These are phyloP conservation scores for Beaufortia kweichowensis DNA, from an alignment of 2,113 vertebrate genomes.

Conservation along the genomic window DNA sequence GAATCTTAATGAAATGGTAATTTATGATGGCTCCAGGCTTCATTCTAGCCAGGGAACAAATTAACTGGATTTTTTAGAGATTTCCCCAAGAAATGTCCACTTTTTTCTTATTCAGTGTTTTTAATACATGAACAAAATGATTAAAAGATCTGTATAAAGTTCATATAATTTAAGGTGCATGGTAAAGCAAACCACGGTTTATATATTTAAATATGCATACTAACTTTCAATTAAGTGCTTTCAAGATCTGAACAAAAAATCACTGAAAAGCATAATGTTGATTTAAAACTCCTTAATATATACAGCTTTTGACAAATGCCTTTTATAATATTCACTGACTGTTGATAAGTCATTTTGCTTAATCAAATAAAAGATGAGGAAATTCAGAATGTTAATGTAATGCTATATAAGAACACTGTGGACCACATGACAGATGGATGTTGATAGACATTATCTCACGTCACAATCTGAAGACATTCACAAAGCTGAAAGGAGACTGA, in stretches of 20 bases:
- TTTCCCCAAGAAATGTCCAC: slow-evolving; percentile 59
- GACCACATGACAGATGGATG: no score
- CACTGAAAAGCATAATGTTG: not conserved
- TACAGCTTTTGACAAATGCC: slow-evolving; percentile 12
- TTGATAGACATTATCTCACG: no score
- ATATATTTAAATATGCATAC: not conserved
- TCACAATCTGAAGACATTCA: slow-evolving; percentile 10
- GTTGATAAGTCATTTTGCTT: not conserved
- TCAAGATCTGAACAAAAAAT: not conserved
- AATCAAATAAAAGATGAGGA: not conserved
- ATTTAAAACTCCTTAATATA: not conserved
- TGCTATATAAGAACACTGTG: no score
- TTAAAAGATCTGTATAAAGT: slow-evolving; percentile 57
- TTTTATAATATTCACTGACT: not conserved
- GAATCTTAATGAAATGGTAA: slow-evolving; percentile 69
- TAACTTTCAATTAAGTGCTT: no score
- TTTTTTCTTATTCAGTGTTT: slow-evolving; percentile 48
- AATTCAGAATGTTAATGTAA: not conserved
- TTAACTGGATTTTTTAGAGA: slow-evolving; percentile 62
- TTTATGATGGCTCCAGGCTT: slow-evolving; percentile 65
- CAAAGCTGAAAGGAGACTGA: not conserved
- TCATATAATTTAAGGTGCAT: slow-evolving; percentile 34
- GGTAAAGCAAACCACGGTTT: slow-evolving; percentile 39
- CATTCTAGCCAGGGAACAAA: slow-evolving; percentile 67
- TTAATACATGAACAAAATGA: slow-evolving; percentile 60